phyloP scores from a whole-genome alignment of 2,888 invertebrate genomes.

The Lithophane semibrunnea region DNA sequence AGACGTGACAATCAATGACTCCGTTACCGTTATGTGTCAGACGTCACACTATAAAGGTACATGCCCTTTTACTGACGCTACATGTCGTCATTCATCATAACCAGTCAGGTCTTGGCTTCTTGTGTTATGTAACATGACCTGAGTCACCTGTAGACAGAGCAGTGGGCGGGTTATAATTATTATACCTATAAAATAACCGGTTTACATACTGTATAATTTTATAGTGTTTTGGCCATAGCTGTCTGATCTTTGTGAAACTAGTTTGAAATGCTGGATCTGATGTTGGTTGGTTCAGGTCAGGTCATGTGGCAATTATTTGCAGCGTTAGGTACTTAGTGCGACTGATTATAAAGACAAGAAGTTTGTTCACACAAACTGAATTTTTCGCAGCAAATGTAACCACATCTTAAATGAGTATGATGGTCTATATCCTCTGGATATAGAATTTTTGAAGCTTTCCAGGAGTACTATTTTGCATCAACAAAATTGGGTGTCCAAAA shows the following conservation, averaged over 20 bases:
- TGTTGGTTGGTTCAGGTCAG: not conserved
- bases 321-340: no score
- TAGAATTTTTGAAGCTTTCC: not conserved
- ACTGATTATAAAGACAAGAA: not conserved
- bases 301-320: not conserved
- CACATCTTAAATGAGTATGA: not conserved
- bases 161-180: slow-evolving; percentile 5
- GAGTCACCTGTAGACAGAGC: slow-evolving; percentile 20
- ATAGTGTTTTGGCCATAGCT: not conserved
- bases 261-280: slow-evolving; percentile 1
- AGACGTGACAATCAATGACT: slow-evolving; percentile 46
- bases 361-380: not conserved
- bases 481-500: no score
- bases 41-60: slow-evolving; percentile 26
- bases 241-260: slow-evolving; percentile 29
- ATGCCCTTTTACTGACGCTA: slow-evolving; percentile 50
- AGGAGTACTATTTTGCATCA: no score
- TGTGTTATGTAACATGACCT: slow-evolving; percentile 44
- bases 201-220: not conserved
- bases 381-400: not conserved
- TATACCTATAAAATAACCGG: slow-evolving; percentile 20
- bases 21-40: slow-evolving; percentile 22
- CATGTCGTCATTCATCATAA: slow-evolving; percentile 30
- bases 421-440: not conserved
- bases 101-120: slow-evolving; percentile 45